phyloP scores from a whole-genome alignment of 2,797 vertebrate genomes.

The Danio jaintianensis region DNA sequence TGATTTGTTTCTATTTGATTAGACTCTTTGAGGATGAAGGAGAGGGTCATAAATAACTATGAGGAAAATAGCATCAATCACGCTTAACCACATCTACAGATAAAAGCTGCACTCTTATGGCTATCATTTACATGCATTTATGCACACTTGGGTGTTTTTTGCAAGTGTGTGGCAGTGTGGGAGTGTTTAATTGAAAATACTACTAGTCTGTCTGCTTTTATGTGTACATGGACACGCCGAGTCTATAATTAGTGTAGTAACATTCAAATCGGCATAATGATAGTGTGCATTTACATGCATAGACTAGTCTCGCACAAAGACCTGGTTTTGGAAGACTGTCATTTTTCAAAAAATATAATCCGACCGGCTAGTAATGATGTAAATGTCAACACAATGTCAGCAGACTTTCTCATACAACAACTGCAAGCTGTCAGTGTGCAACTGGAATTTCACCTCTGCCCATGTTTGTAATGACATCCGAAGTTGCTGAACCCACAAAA shows the following conservation, averaged over 20 bases:
- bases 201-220: slow-evolving; percentile 13
- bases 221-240: slow-evolving; percentile 7
- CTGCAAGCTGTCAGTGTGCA: neutral
- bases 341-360: neutral
- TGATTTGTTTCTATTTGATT: slow-evolving; percentile 53
- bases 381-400: slow-evolving; percentile 12
- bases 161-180: neutral
- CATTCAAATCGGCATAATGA: slow-evolving; percentile 8
- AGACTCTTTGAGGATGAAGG: slow-evolving; percentile 49
- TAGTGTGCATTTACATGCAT: neutral
- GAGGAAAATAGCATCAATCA: slow-evolving; percentile 62
- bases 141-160: slow-evolving; percentile 54
- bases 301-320: neutral
- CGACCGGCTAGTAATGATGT: slow-evolving; percentile 15
- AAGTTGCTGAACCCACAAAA: neutral
- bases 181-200: slow-evolving; percentile 5
- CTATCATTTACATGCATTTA: slow-evolving; percentile 56
- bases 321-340: neutral
- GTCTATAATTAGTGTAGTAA: neutral
- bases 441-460: neutral
- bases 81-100: slow-evolving; percentile 59
- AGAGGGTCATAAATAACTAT: slow-evolving; percentile 61
- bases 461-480: neutral
- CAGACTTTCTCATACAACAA: slow-evolving; percentile 11
- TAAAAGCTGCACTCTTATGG: slow-evolving; percentile 59